Percentiles rank a stretch among this genome's conserved stretches.
These are phyloP conservation scores for Mustela nigripes DNA, from an alignment of 2,113 vertebrate species.

Conservation along the genomic window DNA sequence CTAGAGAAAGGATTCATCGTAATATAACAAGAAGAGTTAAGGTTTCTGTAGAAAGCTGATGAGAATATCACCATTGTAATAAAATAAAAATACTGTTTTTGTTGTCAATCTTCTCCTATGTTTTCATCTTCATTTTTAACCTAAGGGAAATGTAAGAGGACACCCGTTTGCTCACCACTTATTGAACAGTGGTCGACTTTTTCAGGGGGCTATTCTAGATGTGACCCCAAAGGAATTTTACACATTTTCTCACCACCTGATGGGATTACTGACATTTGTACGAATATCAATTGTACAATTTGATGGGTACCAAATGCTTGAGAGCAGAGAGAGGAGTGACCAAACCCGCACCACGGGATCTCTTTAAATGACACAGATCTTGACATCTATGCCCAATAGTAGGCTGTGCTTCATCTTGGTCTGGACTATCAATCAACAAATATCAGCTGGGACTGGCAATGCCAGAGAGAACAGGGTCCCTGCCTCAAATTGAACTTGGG, in stretches of 20 bases:
- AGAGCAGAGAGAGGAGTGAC: background rate
- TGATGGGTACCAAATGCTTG: background rate
- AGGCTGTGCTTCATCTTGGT: background rate
- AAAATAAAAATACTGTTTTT: background rate
- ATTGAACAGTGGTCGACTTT: background rate
- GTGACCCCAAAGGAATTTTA: background rate
- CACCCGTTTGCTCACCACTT: background rate
- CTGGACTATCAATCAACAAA: background rate
- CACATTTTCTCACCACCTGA: background rate
- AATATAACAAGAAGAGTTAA: background rate
- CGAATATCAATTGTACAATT: background rate
- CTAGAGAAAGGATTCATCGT: background rate
- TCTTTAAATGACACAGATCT: background rate
- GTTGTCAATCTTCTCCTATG: background rate
- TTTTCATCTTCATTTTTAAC: constrained; percentile 29
- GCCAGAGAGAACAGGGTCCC: accelerated
- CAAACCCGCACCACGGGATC: background rate
- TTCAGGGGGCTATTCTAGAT: background rate
- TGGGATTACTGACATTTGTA: background rate
- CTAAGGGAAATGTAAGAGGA: background rate
- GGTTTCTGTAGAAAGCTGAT: background rate
- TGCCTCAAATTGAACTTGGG: background rate
- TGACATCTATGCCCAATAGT: background rate
- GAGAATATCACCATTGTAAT: background rate
- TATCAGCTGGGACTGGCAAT: background rate